phyloP scores from a whole-genome alignment of 35 echinoderm and acorn worm genomes.

The Amphiura filiformis region DNA sequence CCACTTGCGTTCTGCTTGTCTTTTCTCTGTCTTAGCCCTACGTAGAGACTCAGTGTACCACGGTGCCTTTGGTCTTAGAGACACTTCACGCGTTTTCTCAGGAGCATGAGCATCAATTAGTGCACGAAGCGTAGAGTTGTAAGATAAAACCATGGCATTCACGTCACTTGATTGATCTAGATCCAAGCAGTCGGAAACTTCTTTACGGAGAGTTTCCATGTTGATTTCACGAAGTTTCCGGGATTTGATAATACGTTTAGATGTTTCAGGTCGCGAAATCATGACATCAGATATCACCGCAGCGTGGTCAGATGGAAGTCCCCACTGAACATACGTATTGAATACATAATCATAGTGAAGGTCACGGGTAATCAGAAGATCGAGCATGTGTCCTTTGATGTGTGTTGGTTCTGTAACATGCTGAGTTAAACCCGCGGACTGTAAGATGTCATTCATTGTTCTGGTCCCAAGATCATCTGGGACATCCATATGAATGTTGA shows the following conservation, averaged over 20 bases:
- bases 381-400: not conserved
- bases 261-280: not conserved
- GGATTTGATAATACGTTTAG: not conserved
- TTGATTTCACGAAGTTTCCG: not conserved
- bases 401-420: constrained; percentile 13
- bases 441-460: constrained; percentile 10
- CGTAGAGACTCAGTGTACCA: not conserved
- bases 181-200: not conserved
- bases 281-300: not conserved
- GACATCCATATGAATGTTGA: not conserved
- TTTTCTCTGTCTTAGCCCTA: not conserved
- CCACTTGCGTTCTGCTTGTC: not conserved
- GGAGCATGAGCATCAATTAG: not conserved
- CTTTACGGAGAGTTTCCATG: not conserved
- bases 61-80: not conserved
- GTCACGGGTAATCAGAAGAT: not conserved
- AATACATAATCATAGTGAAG: constrained; percentile 7
- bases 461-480: not conserved
- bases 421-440: constrained; percentile 1
- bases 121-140: not conserved
- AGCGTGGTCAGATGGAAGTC: constrained; percentile 7
- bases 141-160: not conserved
- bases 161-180: not conserved
- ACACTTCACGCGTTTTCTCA: not conserved
- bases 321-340: not conserved